These are phyloP conservation scores for Anguilla anguilla DNA, from an alignment of 2,797 vertebrate species.

Conservation along the genomic window DNA sequence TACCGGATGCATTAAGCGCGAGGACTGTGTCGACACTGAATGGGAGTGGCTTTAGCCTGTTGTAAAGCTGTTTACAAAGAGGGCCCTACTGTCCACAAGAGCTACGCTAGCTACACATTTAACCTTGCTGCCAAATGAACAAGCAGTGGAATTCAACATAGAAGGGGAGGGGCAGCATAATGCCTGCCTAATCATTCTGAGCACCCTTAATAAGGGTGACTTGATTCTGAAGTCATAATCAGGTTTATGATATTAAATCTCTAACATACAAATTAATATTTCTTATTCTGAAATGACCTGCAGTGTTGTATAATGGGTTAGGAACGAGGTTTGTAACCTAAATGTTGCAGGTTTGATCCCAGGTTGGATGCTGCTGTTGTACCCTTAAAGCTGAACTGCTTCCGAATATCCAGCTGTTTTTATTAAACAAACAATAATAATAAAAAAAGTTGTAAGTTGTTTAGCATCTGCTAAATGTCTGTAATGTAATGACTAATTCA, in stretches of 20 bases:
- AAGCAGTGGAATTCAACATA: not conserved
- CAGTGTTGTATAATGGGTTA: not conserved
- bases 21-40: conserved; percentile 1
- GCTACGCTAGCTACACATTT: not conserved
- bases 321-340: not conserved
- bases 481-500: not conserved
- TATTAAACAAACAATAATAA: too few species aligned
- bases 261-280: not conserved
- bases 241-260: not conserved
- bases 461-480: not conserved
- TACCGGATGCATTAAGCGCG: conserved; percentile 18
- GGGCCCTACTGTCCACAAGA: not conserved
- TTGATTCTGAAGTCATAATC: not conserved
- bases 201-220: not conserved
- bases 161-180: not conserved
- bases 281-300: not conserved
- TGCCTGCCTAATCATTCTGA: not conserved
- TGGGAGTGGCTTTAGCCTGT: not conserved
- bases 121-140: not conserved
- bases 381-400: too few species aligned
- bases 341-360: not conserved
- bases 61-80: conserved; percentile 9
- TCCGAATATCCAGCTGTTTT: too few species aligned
- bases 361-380: too few species aligned
- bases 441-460: too few species aligned